Percentiles rank a stretch among this genome's conserved stretches.
These are phyloP conservation scores for Drosophila chauvacae DNA, from an alignment of 1,140 invertebrate genomes.

Conservation along the genomic window DNA sequence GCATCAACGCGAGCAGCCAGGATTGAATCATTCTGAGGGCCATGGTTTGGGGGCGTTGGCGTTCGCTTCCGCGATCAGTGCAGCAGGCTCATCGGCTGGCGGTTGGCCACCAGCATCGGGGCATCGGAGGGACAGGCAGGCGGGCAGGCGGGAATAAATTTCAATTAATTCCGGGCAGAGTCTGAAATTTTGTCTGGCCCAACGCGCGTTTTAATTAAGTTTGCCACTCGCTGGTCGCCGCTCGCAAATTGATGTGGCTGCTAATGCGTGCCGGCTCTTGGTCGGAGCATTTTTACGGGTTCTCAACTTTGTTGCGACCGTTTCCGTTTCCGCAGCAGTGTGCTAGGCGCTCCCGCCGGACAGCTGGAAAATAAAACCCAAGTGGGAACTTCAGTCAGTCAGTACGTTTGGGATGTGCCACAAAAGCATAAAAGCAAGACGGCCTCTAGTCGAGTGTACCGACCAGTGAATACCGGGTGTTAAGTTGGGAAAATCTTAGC, in stretches of 20 bases:
- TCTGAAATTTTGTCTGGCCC: slow-evolving; percentile 45
- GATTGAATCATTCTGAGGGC: slow-evolving; percentile 6
- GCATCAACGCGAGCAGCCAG: slow-evolving; percentile 11
- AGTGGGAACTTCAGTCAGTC: slow-evolving; percentile 41
- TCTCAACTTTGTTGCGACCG: slow-evolving; percentile 48
- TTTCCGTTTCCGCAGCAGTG: slow-evolving; percentile 14
- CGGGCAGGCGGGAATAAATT: slow-evolving; percentile 47
- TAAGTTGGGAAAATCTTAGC: neutral
- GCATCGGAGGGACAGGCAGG: neutral
- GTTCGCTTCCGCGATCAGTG: slow-evolving; percentile 24
- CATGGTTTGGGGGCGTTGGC: neutral
- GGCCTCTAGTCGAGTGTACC: slow-evolving; percentile 3
- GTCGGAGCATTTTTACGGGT: slow-evolving; percentile 33
- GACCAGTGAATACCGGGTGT: neutral
- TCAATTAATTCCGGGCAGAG: slow-evolving; percentile 58
- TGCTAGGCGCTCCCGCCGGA: slow-evolving; percentile 1
- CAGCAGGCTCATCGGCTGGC: slow-evolving; percentile 13
- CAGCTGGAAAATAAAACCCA: slow-evolving; percentile 51
- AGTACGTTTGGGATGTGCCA: slow-evolving; percentile 13
- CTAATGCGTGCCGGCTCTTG: slow-evolving; percentile 43
- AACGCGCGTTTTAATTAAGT: slow-evolving; percentile 73
- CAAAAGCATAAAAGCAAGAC: neutral
- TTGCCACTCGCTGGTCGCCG: slow-evolving; percentile 19
- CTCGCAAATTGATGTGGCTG: slow-evolving; percentile 62
- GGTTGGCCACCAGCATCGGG: slow-evolving; percentile 1